Conservation (phyloP, 1,140 invertebrate species). For the Cepaea nemoralis region DNA sequence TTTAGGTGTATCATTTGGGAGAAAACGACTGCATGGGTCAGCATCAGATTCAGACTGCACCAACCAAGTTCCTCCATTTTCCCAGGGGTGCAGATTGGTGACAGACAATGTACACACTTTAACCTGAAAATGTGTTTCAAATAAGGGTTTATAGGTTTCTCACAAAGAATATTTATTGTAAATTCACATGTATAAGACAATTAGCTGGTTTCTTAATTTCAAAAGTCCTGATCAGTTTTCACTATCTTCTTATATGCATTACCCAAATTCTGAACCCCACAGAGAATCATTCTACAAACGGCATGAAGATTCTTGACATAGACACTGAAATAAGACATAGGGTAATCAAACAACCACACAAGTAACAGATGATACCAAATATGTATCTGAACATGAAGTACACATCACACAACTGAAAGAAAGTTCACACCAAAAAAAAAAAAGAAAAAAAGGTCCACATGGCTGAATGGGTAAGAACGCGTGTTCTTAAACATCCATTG, state of each 20-base stretch:
- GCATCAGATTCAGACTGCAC: background rate
- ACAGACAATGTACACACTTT: background rate
- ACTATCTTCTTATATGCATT: background rate
- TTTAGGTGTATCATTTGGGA: background rate
- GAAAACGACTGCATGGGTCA: background rate
- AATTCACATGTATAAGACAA: background rate
- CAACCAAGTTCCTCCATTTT: background rate
- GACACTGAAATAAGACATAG: too few relatives aligned
- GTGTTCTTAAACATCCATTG: too few relatives aligned
- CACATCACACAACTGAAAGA: too few relatives aligned
- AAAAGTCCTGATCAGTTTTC: background rate
- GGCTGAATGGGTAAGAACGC: too few relatives aligned
- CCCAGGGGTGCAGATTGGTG: background rate
- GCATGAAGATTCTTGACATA: too few relatives aligned
- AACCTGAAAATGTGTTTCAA: background rate
- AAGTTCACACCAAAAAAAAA: too few relatives aligned
- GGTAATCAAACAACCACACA: too few relatives aligned
- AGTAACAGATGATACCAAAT: too few relatives aligned
- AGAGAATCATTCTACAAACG: too few relatives aligned
- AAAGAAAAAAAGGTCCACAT: too few relatives aligned
- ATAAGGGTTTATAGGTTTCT: background rate
- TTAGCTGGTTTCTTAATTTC: background rate
- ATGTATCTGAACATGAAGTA: too few relatives aligned
- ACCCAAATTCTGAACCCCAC: too few relatives aligned
- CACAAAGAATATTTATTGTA: background rate